Evolutionary conservation across 2,113 vertebrate genomes (phyloP), one percentile per base, ranked within the genome.

Genomic region (Phyllopteryx taeniolatus): DNA sequence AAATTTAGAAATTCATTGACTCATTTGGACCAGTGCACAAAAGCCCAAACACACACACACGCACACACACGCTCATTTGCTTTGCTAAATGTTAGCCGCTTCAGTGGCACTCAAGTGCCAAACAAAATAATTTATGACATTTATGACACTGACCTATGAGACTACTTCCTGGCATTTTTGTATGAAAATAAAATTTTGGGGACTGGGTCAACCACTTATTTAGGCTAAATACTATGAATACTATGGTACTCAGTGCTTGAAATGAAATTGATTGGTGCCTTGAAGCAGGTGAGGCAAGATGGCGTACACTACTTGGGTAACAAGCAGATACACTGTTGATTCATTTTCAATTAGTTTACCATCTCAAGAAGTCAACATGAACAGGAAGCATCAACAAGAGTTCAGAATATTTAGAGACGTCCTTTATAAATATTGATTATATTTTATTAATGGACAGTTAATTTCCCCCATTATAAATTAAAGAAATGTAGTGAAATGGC

Each of bases 21-120:
- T 66, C 64, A 66, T 66, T 66, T 66, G 14, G 44, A 66, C 22
- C 43, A 49, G 64, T n/a, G 64, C 44, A 17, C 64, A 66, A 2
- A 46, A 66, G 64, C 47, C 42, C 11, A 20, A 17, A 39, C 35
- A 42, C 33, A 43, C 39, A 33, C 57, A 15, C 57, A 22, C 20
- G 13, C 56, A 13, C 27, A 13, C 57, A 15, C 57, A 9, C 13
- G 2, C 64, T 31, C 64, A 66, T 47, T 47, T 31, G 44, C 64
- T 47, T 20, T 5, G 44, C 64, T 66, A 47, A 66, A 66, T 31
- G 64, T 66, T 66, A 66, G 43, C 43, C 13, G 64, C 64, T 44
- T 66, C 64, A 47, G 12, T 47, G 64, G 64, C 64, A 66, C 43
- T 47, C 64, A 66, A 66, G 47, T 66, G 64, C 44, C 43, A 66